Evolutionary conservation across 2,113 vertebrate species (phyloP).

Genomic region (Dinomys branickii): DNA sequence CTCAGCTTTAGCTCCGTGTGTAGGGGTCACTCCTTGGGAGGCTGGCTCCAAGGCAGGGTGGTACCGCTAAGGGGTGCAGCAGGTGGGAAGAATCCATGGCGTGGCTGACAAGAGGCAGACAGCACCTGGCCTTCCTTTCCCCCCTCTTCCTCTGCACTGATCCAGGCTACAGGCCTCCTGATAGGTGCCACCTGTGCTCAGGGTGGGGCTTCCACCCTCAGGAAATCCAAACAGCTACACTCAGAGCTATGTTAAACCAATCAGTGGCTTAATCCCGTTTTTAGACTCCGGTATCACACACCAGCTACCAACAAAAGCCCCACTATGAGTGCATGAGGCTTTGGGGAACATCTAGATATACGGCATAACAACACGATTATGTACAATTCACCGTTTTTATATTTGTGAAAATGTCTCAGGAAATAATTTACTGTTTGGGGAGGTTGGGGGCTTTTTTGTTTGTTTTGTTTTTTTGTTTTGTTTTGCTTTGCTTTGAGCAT

Average conservation of each 20-base stretch:
- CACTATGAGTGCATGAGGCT: background rate
- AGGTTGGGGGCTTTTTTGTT: no score
- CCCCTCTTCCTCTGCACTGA: background rate
- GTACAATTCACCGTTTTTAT: background rate
- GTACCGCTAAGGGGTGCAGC: background rate
- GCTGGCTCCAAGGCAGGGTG: background rate
- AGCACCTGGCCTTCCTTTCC: background rate
- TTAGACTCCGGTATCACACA: background rate
- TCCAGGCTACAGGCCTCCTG: background rate
- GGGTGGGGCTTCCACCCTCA: background rate
- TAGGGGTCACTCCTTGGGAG: background rate
- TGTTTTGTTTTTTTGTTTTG: no score
- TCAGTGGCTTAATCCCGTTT: background rate
- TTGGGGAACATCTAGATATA: background rate
- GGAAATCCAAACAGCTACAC: background rate
- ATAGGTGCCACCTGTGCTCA: background rate
- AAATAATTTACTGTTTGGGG: background rate
- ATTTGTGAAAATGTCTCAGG: background rate
- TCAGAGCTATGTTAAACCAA: background rate
- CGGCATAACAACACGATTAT: background rate
- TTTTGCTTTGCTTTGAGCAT: background rate
- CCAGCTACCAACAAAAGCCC: background rate
- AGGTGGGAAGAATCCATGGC: background rate
- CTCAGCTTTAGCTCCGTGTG: no score
- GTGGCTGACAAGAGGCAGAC: background rate